Evolutionary conservation across 1,140 invertebrate genomes (phyloP).

Genomic region (Carcinoscorpius rotundicauda): DNA sequence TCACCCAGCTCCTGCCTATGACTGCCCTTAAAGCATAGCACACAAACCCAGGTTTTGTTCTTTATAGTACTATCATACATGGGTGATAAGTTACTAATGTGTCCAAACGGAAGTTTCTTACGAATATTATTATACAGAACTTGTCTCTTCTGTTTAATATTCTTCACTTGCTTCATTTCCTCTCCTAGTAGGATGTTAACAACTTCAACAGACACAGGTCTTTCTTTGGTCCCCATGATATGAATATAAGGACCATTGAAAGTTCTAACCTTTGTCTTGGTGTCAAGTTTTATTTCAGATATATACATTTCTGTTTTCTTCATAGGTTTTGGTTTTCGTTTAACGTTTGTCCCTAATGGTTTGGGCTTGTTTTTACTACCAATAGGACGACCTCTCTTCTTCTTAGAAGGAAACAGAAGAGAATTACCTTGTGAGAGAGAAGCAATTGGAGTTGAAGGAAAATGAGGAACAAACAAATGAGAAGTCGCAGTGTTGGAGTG

Average conservation of each 20-base stretch:
- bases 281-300: too few relatives aligned
- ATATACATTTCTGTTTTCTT: too few relatives aligned
- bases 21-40: constrained; percentile 75
- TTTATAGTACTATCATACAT: constrained; percentile 16
- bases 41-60: constrained; percentile 76
- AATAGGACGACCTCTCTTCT: constrained; percentile 23
- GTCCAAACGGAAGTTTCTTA: background rate
- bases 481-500: too few relatives aligned
- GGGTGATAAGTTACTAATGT: constrained; percentile 6
- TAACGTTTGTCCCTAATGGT: constrained; percentile 8
- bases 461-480: too few relatives aligned
- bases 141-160: constrained; percentile 2
- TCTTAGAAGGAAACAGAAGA: too few relatives aligned
- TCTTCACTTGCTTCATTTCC: constrained; percentile 35
- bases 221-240: constrained; percentile 52
- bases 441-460: too few relatives aligned
- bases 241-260: constrained; percentile 43
- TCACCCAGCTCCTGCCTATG: constrained; percentile 69
- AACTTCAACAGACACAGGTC: constrained; percentile 49
- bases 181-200: constrained; percentile 51
- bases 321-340: too few relatives aligned
- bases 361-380: constrained; percentile 29
- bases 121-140: background rate
- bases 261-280: background rate
- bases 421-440: too few relatives aligned